A percentile compares a stretch with the other conserved stretches of the same genome.
phyloP scores from a whole-genome alignment of 1,140 invertebrate species.

The Zaprionus ghesquierei region DNA sequence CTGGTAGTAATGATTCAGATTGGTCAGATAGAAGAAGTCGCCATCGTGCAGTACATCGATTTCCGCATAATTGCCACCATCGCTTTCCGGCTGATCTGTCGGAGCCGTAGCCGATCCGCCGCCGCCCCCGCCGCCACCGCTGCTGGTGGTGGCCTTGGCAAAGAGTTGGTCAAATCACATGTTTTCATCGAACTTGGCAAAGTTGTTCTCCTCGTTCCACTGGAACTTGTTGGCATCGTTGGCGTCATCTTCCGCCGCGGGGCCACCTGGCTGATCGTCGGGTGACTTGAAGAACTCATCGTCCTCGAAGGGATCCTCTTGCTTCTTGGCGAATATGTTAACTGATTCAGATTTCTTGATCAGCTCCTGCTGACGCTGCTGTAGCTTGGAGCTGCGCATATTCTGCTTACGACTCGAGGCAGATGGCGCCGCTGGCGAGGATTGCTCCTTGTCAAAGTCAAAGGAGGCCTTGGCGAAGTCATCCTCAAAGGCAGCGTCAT shows the following conservation, averaged over 20 bases:
- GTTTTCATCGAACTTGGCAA: constrained; percentile 83
- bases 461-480: constrained; percentile 82
- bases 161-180: constrained; percentile 82
- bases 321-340: constrained; percentile 91
- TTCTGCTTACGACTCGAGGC: constrained; percentile 67
- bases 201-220: constrained; percentile 79
- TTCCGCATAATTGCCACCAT: constrained; percentile 68
- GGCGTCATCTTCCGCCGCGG: constrained; percentile 13
- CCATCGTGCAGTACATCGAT: constrained; percentile 75
- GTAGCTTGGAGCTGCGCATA: constrained; percentile 63
- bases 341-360: constrained; percentile 93
- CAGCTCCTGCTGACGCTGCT: constrained; percentile 83
- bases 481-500: constrained; percentile 80
- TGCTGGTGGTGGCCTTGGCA: constrained; percentile 51
- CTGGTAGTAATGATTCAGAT: constrained; percentile 76
- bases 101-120: no score
- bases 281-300: constrained; percentile 91
- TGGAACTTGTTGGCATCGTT: constrained; percentile 55
- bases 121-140: background rate
- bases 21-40: constrained; percentile 72
- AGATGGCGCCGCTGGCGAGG: constrained; percentile 30
- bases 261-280: constrained; percentile 42
- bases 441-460: constrained; percentile 77
- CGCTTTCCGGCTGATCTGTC: constrained; percentile 33
- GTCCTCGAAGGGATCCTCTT: constrained; percentile 92